Evolutionary conservation across 2,113 vertebrate genomes (phyloP), one percentile per base, ranked within the genome.

Genomic region (Lamprotornis superbus): DNA sequence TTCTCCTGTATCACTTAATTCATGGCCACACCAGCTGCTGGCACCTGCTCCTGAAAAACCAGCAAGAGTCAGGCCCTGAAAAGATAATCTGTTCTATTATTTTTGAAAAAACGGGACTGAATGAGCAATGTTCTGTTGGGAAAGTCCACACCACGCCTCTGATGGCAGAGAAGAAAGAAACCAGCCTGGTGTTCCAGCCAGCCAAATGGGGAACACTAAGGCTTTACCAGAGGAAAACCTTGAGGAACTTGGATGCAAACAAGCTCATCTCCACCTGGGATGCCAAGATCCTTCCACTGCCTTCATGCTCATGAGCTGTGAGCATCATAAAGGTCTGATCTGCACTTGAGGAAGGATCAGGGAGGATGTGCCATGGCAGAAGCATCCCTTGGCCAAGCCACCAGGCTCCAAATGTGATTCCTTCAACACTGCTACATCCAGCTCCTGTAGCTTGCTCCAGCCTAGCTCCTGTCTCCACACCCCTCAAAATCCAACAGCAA

Each of bases 381-480:
- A 47, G 19, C 31, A 70, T 23, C 55, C 16, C 27, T 10, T 1
- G 2, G 20, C 35, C 50, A 44, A 71, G 19, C 12, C 47, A 18
- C 20, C 0, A 1, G 42, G 56, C 14, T 84, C 49, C 15, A 35
- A 35, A 15, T 0, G 1, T 7, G 25, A 74, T 23, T 83, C 15
- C 42, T 5, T 3, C 37, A 21, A 64, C 1, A 0, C 42, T 9
- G 28, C 46, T n/a, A 19, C 49, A 39, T 21, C 55, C 2, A 2
- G 50, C 3, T 2, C 1, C 37, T 25, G 42, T 0, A 3, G 12
- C 10, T 67, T 1, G 0, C 24, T 63, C 33, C 8, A 18, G 57
- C 12, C 27, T 37, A 53, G 28, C n/a, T 81, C 39, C 50, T 5
- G 0, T 10, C 28, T 53, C 71, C 46, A 53, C 50, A 50, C 1